These are phyloP conservation scores for Caenorhabditis briggsae DNA, from an alignment of 1,140 invertebrate genomes.

Conservation along the genomic window DNA sequence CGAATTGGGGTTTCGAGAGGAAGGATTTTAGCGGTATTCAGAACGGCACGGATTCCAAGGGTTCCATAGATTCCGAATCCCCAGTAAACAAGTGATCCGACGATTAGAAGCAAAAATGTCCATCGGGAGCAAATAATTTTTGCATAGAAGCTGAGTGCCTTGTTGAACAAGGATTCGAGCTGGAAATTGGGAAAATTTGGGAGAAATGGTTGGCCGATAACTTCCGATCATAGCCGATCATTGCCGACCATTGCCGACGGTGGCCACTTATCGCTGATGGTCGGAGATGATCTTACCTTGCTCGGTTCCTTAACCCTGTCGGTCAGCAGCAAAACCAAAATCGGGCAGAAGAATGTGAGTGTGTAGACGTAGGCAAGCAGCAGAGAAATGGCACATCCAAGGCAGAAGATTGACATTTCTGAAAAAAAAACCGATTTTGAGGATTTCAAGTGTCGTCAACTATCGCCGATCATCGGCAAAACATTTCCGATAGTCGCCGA, in stretches of 20 bases:
- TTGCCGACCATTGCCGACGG: no score
- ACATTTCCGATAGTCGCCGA: no score
- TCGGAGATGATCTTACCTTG: constrained; percentile 2
- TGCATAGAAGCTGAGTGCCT: constrained; percentile 11
- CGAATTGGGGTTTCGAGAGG: constrained; percentile 71
- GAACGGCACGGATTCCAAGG: constrained; percentile 64
- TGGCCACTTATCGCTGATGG: no score
- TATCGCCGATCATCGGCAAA: no score
- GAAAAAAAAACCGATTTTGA: constrained; percentile 42
- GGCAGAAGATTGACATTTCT: constrained; percentile 81
- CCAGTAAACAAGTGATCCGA: constrained; percentile 68
- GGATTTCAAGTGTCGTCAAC: neutral
- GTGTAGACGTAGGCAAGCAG: constrained; percentile 75
- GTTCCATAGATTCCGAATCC: constrained; percentile 73
- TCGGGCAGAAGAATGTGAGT: constrained; percentile 73
- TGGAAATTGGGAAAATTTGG: neutral
- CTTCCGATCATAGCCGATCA: no score
- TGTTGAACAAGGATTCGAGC: constrained; percentile 19
- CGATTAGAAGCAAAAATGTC: neutral
- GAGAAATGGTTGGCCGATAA: no score
- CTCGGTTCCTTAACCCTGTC: constrained; percentile 31
- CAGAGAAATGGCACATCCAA: constrained; percentile 74
- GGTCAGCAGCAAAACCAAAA: constrained; percentile 68
- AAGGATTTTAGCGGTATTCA: constrained; percentile 75
- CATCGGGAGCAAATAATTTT: constrained; percentile 43